A percentile compares a stretch with the other conserved stretches of the same genome.
Conservation (phyloP, 2,888 invertebrate species). For the Drosophila antonietae region DNA sequence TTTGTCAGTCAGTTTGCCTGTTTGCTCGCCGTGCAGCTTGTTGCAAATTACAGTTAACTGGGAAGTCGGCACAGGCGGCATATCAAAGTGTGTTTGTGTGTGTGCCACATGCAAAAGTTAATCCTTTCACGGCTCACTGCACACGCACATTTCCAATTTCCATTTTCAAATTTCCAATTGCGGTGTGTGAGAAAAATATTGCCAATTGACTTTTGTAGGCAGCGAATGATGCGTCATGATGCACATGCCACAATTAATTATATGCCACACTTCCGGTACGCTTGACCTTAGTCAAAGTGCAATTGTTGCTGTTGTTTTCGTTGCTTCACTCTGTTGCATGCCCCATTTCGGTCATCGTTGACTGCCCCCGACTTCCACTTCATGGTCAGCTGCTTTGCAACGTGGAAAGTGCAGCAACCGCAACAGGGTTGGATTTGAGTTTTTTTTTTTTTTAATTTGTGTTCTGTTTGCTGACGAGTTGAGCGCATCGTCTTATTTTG, state of each 20-base stretch:
- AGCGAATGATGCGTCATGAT: slow-evolving; percentile 32
- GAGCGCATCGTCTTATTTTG: slow-evolving; percentile 26
- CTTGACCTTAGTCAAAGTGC: slow-evolving; percentile 17
- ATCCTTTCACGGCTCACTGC: slow-evolving; percentile 53
- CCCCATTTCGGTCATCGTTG: slow-evolving; percentile 43
- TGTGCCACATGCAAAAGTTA: slow-evolving; percentile 43
- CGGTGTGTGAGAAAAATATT: slow-evolving; percentile 8
- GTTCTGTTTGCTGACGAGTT: slow-evolving; percentile 11
- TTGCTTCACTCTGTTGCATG: slow-evolving; percentile 36
- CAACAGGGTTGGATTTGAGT: slow-evolving; percentile 36
- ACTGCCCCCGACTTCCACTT: slow-evolving; percentile 36
- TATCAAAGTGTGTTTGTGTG: slow-evolving; percentile 37
- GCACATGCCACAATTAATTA: slow-evolving; percentile 62
- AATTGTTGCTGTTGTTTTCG: slow-evolving; percentile 1
- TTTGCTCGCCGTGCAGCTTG: slow-evolving; percentile 11
- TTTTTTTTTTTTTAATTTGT: neutral
- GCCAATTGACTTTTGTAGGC: slow-evolving; percentile 16
- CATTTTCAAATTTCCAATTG: slow-evolving; percentile 19
- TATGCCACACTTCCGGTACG: slow-evolving; percentile 56
- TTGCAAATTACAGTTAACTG: slow-evolving; percentile 55
- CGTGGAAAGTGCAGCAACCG: slow-evolving; percentile 29
- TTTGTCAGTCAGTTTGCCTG: slow-evolving; percentile 9
- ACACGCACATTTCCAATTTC: slow-evolving; percentile 30
- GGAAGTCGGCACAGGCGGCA: slow-evolving; percentile 44
- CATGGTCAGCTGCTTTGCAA: slow-evolving; percentile 59